phyloP scores from a whole-genome alignment of 2,888 invertebrate species.

The Cancer borealis region DNA sequence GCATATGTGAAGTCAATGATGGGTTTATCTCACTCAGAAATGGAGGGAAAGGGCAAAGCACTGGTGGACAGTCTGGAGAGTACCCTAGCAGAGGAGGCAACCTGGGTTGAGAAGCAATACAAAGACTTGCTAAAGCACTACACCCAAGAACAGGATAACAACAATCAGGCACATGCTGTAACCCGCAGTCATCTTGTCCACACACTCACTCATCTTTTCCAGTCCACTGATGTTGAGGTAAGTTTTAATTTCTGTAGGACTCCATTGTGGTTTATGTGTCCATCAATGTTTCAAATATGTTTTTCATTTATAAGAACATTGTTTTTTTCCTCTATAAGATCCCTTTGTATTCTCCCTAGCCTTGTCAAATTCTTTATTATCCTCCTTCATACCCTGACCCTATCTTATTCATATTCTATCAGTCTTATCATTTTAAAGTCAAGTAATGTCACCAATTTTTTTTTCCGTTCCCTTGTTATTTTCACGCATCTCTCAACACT shows the following conservation, averaged over 20 bases:
- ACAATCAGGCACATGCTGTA: conserved; percentile 4
- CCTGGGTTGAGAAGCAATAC: conserved; percentile 67
- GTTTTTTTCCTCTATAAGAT: background rate
- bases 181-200: conserved; percentile 39
- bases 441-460: no score
- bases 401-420: no score
- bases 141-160: conserved; percentile 55
- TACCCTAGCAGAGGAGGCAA: conserved; percentile 56
- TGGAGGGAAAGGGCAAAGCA: background rate
- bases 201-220: conserved; percentile 38
- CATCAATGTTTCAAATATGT: background rate
- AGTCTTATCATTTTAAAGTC: no score
- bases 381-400: no score
- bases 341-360: no score
- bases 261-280: background rate
- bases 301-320: background rate
- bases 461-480: no score
- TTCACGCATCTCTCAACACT: no score
- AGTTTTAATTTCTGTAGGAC: background rate
- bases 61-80: conserved; percentile 59
- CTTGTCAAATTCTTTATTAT: no score
- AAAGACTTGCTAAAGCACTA: conserved; percentile 65
- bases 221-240: background rate
- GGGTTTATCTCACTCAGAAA: background rate
- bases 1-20: no score